These are phyloP conservation scores for Spinus olivaceus DNA, from an alignment of 2,797 vertebrate species.

Conservation along the genomic window DNA sequence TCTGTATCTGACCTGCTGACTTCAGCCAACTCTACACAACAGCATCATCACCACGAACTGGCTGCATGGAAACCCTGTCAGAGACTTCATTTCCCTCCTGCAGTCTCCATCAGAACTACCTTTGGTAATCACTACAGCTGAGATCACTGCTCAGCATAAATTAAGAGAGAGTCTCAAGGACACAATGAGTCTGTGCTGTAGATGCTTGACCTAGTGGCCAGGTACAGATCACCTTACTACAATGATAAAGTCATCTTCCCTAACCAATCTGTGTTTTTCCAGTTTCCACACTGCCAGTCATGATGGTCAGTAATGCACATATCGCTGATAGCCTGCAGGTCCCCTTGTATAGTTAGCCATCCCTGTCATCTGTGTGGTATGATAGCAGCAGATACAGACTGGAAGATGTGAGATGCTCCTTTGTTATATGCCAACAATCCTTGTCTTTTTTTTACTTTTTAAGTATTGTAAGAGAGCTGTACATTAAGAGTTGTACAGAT, in stretches of 20 bases:
- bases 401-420: background rate
- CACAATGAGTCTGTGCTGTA: background rate
- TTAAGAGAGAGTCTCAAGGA: constrained; percentile 27
- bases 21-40: constrained; percentile 14
- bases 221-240: background rate
- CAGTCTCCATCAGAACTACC: constrained; percentile 19
- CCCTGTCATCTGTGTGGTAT: background rate
- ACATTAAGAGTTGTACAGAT: background rate
- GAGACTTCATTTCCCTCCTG: constrained; percentile 48
- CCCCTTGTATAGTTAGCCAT: background rate
- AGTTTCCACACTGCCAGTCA: background rate
- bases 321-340: background rate
- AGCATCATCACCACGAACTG: constrained; percentile 14
- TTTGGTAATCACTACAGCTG: constrained; percentile 35
- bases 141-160: constrained; percentile 39
- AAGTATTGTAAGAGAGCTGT: background rate
- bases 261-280: background rate
- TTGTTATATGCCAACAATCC: background rate
- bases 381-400: background rate
- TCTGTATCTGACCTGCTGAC: constrained; percentile 20
- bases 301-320: background rate
- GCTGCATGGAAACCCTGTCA: constrained; percentile 28
- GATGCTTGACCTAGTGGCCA: background rate
- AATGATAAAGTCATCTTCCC: background rate
- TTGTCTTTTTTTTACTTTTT: background rate